These are phyloP conservation scores for Pseudobourletiella spinata DNA, from an alignment of 1,140 invertebrate genomes.

Conservation along the genomic window DNA sequence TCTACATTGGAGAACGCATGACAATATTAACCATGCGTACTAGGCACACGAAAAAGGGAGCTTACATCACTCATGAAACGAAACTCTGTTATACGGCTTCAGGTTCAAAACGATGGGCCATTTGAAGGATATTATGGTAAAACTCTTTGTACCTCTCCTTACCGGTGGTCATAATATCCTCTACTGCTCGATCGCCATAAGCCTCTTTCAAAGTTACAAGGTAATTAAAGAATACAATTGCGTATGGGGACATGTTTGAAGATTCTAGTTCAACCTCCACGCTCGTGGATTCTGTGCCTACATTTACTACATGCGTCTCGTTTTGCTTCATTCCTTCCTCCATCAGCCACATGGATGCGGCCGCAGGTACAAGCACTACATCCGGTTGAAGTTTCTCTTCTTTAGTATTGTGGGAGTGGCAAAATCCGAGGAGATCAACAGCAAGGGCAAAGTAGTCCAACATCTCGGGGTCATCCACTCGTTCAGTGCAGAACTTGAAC, in stretches of 20 bases:
- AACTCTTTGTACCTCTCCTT: background rate
- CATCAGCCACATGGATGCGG: background rate
- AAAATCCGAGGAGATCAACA: slow-evolving; percentile 17
- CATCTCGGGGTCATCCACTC: slow-evolving; percentile 1
- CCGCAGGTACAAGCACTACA: background rate
- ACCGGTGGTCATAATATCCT: background rate
- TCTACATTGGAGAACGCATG: too few species aligned
- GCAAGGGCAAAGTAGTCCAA: slow-evolving; percentile 23
- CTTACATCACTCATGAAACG: too few species aligned
- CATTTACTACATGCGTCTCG: background rate
- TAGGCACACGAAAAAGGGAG: too few species aligned
- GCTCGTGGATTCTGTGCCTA: background rate
- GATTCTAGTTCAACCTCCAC: background rate
- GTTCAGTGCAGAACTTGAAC: slow-evolving; percentile 14
- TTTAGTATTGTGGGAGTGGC: slow-evolving; percentile 11
- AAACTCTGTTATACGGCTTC: too few species aligned
- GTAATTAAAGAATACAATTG: background rate
- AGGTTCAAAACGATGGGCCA: too few species aligned
- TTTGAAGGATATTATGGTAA: too few species aligned
- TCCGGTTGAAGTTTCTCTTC: background rate
- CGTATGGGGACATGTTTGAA: background rate
- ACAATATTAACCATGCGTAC: too few species aligned
- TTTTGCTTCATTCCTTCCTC: background rate
- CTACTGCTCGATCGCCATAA: background rate
- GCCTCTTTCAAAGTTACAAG: background rate